phyloP scores from a whole-genome alignment of 2,113 vertebrate genomes.

The Alethe diademata region DNA sequence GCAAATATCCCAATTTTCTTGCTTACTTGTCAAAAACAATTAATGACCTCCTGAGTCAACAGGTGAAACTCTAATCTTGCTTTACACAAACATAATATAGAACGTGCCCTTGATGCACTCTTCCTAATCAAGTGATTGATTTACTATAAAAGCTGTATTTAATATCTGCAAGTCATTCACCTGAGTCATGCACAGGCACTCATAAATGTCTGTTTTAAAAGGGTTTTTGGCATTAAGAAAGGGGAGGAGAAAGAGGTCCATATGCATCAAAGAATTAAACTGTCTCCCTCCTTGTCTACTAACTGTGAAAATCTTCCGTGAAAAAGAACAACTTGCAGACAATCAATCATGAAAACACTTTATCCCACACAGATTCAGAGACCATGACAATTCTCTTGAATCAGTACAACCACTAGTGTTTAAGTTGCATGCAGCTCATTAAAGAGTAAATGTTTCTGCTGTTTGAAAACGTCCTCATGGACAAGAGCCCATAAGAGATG shows the following conservation, averaged over 20 bases:
- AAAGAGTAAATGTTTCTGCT: not conserved
- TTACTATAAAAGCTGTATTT: slow-evolving; percentile 21
- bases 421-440: not conserved
- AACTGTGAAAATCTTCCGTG: not conserved
- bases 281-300: not conserved
- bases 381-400: not conserved
- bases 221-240: not conserved
- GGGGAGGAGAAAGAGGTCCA: not conserved
- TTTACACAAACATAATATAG: not conserved
- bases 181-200: slow-evolving; percentile 7
- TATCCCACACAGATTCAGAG: slow-evolving; percentile 20
- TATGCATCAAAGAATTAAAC: not conserved
- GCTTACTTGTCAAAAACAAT: not conserved
- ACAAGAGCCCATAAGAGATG: not conserved
- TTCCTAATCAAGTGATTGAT: not conserved
- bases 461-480: not conserved
- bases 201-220: slow-evolving; percentile 27
- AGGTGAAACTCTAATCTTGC: not conserved
- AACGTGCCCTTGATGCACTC: not conserved
- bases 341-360: not conserved
- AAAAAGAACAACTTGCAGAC: slow-evolving; percentile 42
- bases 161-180: slow-evolving; percentile 47
- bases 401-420: not conserved
- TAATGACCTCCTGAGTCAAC: not conserved
- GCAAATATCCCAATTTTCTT: not conserved